Evolutionary conservation across 2,797 vertebrate species (phyloP).

Genomic region (Crax fasciolata): DNA sequence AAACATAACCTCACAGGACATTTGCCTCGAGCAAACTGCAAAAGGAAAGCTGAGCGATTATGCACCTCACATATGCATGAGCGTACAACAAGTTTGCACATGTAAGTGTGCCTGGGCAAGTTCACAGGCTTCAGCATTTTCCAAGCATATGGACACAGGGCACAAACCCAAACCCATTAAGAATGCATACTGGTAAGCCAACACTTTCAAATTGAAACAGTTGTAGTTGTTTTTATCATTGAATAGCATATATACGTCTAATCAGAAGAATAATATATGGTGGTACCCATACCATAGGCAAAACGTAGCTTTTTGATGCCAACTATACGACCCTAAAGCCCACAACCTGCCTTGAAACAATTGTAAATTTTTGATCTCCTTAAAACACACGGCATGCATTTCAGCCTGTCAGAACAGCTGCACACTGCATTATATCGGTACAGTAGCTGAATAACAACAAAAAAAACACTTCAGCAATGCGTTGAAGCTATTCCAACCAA

Average conservation of each 20-base stretch:
- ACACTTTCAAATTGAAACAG: not conserved
- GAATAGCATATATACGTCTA: not conserved
- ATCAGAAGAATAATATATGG: not conserved
- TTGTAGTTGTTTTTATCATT: not conserved
- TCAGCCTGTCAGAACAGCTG: not conserved
- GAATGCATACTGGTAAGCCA: not conserved
- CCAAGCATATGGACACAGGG: not conserved
- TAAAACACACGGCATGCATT: not conserved
- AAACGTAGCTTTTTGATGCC: not conserved
- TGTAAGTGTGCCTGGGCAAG: not conserved
- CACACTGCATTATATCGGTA: not conserved
- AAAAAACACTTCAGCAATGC: not conserved
- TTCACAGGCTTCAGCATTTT: not conserved
- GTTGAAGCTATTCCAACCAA: not conserved
- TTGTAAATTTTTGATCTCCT: not conserved
- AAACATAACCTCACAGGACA: slow-evolving; percentile 49
- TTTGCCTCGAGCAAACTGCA: slow-evolving; percentile 33
- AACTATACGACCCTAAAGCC: not conserved
- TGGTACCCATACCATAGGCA: not conserved
- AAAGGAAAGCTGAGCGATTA: not conserved
- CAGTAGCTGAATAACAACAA: not conserved
- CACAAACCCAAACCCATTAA: not conserved
- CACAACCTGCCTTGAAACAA: not conserved
- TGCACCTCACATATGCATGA: not conserved
- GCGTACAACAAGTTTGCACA: not conserved